These are phyloP conservation scores for Muscidifurax raptorellus DNA, from an alignment of 1,140 invertebrate species.

Conservation along the genomic window DNA sequence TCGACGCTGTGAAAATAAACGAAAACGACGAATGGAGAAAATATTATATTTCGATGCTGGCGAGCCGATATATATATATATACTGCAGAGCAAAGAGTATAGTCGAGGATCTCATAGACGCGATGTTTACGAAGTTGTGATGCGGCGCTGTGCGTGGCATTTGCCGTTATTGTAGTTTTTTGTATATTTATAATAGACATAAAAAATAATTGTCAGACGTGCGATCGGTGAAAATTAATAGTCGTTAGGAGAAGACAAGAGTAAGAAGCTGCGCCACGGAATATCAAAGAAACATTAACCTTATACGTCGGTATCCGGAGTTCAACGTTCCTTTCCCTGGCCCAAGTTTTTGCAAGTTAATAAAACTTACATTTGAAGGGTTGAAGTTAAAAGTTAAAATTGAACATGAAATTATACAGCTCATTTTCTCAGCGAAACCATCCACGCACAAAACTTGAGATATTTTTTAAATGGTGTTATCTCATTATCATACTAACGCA, in stretches of 20 bases:
- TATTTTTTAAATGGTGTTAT: not conserved
- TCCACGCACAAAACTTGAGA: not conserved
- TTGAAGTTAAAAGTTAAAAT: not conserved
- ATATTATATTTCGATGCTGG: not conserved
- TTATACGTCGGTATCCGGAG: not conserved
- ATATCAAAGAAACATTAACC: not conserved
- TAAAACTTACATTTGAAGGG: not conserved
- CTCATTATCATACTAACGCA: not conserved
- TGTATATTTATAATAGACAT: too few relatives aligned
- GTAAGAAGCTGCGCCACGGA: not conserved
- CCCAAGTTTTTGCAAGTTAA: not conserved
- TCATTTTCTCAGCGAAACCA: not conserved
- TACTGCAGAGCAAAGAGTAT: not conserved
- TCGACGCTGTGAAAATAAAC: not conserved
- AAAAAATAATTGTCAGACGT: too few relatives aligned
- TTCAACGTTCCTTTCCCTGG: not conserved
- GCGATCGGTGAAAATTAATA: not conserved
- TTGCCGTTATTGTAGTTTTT: too few relatives aligned
- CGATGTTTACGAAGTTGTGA: not conserved
- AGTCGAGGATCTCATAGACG: not conserved
- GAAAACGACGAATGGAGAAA: not conserved
- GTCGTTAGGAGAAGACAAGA: not conserved
- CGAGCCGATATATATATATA: not conserved
- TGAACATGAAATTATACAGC: slow-evolving; percentile 1
- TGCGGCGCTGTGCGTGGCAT: too few relatives aligned